phyloP scores from a whole-genome alignment of 2,113 vertebrate species.

The Mesitornis unicolor region DNA sequence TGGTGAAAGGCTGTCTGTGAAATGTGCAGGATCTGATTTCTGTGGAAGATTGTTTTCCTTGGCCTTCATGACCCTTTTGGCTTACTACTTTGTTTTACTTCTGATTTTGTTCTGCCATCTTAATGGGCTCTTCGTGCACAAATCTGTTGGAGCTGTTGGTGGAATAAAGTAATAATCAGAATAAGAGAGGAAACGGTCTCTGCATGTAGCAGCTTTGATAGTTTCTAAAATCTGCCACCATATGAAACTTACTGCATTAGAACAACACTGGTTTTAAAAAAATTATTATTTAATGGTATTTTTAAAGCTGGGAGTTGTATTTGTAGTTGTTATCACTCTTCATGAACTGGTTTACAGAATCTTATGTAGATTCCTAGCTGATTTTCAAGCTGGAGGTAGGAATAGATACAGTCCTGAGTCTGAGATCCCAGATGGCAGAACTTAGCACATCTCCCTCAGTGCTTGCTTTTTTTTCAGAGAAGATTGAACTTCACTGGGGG shows the following conservation, averaged over 20 bases:
- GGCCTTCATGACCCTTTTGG: not conserved
- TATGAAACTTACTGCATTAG: not conserved
- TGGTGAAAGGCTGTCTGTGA: not conserved
- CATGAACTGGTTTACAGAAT: not conserved
- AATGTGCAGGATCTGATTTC: not conserved
- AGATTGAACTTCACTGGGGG: not conserved
- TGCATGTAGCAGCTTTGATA: not conserved
- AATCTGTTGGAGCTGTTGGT: not conserved
- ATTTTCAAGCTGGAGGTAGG: not conserved
- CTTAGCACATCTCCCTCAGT: not conserved
- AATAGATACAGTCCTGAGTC: not conserved
- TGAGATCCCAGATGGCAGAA: not conserved
- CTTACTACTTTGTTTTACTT: not conserved
- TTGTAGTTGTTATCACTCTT: not conserved
- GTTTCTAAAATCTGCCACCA: not conserved
- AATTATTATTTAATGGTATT: not conserved
- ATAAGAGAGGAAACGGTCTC: not conserved
- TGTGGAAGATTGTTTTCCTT: not conserved
- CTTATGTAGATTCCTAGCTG: not conserved
- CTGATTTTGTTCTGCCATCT: not conserved
- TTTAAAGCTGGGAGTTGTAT: not conserved
- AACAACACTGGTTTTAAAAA: too few species aligned
- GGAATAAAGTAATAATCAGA: not conserved
- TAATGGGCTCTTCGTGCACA: not conserved
- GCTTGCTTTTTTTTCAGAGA: not conserved